A percentile compares a stretch with the other conserved stretches of the same genome.
Evolutionary conservation across 2,888 invertebrate genomes (phyloP).

Genomic region (Dromius quadrimaculatus): DNA sequence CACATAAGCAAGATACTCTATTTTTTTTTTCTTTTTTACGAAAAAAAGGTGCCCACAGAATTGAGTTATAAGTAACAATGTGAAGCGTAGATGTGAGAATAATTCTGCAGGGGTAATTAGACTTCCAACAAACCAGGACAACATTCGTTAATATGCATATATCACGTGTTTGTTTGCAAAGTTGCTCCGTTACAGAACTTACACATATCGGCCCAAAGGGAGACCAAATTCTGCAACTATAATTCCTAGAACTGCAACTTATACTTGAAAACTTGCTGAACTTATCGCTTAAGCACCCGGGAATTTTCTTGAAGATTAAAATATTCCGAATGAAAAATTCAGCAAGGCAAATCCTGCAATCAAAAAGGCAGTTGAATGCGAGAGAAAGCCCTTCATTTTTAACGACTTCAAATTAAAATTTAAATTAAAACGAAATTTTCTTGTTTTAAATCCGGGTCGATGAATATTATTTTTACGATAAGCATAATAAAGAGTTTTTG

Average conservation of each 20-base stretch:
- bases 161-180: constrained; percentile 20
- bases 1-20: no score
- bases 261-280: constrained; percentile 35
- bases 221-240: constrained; percentile 39
- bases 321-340: constrained; percentile 41
- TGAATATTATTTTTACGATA: constrained; percentile 52
- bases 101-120: neutral
- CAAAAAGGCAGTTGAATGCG: constrained; percentile 45
- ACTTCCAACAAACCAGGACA: constrained; percentile 3
- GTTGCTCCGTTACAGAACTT: constrained; percentile 22
- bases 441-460: constrained; percentile 42
- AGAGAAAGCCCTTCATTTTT: no score
- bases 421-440: constrained; percentile 50
- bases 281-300: constrained; percentile 31
- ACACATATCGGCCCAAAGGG: constrained; percentile 43
- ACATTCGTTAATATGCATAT: constrained; percentile 36
- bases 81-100: no score
- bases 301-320: constrained; percentile 18
- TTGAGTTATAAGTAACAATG: no score
- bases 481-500: constrained; percentile 31
- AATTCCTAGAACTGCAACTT: constrained; percentile 45
- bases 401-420: constrained; percentile 50
- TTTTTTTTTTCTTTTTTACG: no score
- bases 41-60: no score
- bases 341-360: constrained; percentile 28